Conservation (phyloP, 2,113 vertebrate genomes). For the Brachirus orientalis region DNA sequence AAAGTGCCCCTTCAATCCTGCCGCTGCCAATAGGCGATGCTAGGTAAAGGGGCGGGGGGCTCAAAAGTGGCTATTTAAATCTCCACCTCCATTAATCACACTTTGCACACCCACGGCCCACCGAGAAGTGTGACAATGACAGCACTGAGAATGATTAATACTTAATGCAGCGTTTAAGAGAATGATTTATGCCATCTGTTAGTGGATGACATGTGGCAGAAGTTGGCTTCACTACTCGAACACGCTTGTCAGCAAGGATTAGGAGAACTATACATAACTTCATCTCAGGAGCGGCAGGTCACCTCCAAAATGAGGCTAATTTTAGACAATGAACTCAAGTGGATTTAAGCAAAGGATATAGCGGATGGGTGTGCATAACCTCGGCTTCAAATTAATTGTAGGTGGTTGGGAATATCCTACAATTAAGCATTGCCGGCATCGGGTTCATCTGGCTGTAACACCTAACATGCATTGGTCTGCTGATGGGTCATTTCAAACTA, state of each 20-base stretch:
- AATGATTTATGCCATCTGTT: slow-evolving; percentile 88
- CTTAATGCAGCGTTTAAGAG: slow-evolving; percentile 85
- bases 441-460: slow-evolving; percentile 19
- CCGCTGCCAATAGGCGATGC: slow-evolving; percentile 42
- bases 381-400: slow-evolving; percentile 56
- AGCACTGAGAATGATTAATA: slow-evolving; percentile 85
- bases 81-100: slow-evolving; percentile 84
- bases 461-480: background rate
- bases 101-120: slow-evolving; percentile 73
- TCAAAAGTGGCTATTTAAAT: slow-evolving; percentile 70
- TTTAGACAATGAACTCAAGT: slow-evolving; percentile 67
- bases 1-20: slow-evolving; percentile 39
- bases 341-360: slow-evolving; percentile 41
- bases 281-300: slow-evolving; percentile 77
- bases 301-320: slow-evolving; percentile 80
- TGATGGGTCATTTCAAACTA: slow-evolving; percentile 29
- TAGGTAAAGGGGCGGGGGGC: slow-evolving; percentile 58
- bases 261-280: slow-evolving; percentile 82
- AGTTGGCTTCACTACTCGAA: slow-evolving; percentile 73
- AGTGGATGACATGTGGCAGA: slow-evolving; percentile 74
- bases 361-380: slow-evolving; percentile 55
- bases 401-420: slow-evolving; percentile 24
- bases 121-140: slow-evolving; percentile 77
- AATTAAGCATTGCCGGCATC: slow-evolving; percentile 12
- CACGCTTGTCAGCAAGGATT: slow-evolving; percentile 81